These are phyloP conservation scores for Stichopus chloronotus DNA, from an alignment of 35 echinoderm and acorn worm genomes.

Conservation along the genomic window DNA sequence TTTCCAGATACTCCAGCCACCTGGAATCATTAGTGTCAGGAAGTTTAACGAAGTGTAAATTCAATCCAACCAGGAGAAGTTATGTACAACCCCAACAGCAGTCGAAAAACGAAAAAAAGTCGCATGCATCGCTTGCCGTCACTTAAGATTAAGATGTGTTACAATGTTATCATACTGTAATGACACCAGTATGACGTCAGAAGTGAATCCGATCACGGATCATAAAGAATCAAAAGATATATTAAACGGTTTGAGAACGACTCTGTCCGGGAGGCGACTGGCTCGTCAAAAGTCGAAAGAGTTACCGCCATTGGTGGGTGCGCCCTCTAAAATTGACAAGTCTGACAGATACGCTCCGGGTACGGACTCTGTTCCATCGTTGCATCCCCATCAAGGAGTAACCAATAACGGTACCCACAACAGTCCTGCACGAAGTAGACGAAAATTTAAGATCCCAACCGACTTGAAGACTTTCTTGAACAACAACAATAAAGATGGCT, in stretches of 20 bases:
- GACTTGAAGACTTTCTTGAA: neutral
- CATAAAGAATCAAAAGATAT: neutral
- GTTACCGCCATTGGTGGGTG: slow-evolving; percentile 21
- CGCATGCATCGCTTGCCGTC: too few relatives aligned
- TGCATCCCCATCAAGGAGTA: neutral
- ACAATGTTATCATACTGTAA: too few relatives aligned
- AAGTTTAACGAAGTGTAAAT: too few relatives aligned
- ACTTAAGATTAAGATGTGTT: too few relatives aligned
- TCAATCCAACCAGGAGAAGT: too few relatives aligned
- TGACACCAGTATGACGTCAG: neutral
- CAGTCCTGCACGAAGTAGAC: neutral
- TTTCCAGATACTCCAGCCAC: too few relatives aligned
- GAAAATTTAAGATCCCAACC: neutral
- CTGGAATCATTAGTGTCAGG: too few relatives aligned
- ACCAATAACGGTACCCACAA: neutral
- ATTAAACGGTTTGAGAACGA: neutral
- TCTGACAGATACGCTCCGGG: neutral
- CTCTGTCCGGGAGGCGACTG: neutral
- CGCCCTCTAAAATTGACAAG: neutral
- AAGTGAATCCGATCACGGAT: neutral
- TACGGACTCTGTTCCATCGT: neutral
- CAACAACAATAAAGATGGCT: neutral
- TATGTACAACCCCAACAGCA: too few relatives aligned
- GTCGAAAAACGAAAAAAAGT: too few relatives aligned
- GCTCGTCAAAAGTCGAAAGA: slow-evolving; percentile 15